Percentiles rank a stretch among this genome's conserved stretches.
These are phyloP conservation scores for Spodoptera picta DNA, from an alignment of 2,888 invertebrate genomes.

Conservation along the genomic window DNA sequence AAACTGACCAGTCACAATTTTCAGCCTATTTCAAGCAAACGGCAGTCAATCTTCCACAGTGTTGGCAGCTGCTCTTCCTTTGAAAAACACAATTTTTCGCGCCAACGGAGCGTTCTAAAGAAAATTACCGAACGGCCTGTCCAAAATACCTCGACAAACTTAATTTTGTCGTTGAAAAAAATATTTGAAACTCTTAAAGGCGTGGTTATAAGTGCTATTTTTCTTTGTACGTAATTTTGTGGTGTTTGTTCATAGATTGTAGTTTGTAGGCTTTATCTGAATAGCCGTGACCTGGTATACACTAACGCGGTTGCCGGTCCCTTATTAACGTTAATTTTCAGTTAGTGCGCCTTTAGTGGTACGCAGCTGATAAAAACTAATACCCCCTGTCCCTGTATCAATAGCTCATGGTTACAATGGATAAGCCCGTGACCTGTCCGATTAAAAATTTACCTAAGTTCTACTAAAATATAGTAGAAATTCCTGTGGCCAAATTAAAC, in stretches of 20 bases:
- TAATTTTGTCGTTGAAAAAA: conserved; percentile 55
- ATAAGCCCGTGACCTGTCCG: too few relatives aligned
- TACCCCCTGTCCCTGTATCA: conserved; percentile 8
- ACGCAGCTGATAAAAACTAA: conserved; percentile 51
- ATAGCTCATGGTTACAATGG: conserved; percentile 13
- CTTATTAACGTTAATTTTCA: conserved; percentile 73
- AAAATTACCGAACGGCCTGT: conserved; percentile 79
- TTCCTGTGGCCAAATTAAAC: too few relatives aligned
- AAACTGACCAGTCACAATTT: conserved; percentile 34
- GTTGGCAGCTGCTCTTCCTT: conserved; percentile 70
- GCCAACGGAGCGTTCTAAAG: conserved; percentile 83
- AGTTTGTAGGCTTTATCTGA: conserved; percentile 74
- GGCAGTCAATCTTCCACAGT: conserved; percentile 66
- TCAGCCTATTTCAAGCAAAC: conserved; percentile 59
- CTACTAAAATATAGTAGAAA: too few relatives aligned
- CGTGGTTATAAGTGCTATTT: conserved; percentile 55
- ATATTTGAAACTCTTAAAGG: conserved; percentile 34
- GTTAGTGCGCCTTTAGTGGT: conserved; percentile 62
- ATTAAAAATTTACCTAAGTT: too few relatives aligned
- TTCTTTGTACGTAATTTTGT: conserved; percentile 45
- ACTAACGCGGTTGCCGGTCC: conserved; percentile 72
- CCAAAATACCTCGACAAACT: conserved; percentile 72
- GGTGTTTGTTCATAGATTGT: conserved; percentile 49
- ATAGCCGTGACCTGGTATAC: conserved; percentile 75
- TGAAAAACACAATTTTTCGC: conserved; percentile 85